Evolutionary conservation across 1,140 invertebrate species (phyloP).

Genomic region (Bombus ignitus): DNA sequence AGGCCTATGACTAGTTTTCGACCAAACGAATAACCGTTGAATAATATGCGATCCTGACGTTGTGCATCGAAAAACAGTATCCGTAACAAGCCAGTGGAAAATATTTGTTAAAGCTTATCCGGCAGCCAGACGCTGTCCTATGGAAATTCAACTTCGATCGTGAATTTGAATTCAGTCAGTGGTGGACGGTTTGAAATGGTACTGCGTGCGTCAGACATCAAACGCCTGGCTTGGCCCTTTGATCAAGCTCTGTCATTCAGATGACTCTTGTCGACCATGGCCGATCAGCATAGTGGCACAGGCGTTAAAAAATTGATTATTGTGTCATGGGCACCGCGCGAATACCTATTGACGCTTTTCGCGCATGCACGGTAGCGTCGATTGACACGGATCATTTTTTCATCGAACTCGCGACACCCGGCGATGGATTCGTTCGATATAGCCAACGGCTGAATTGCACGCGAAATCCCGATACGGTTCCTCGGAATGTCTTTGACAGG

Average conservation of each 20-base stretch:
- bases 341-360: slow-evolving; percentile 48
- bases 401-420: neutral
- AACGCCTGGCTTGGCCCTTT: slow-evolving; percentile 74
- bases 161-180: slow-evolving; percentile 65
- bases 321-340: slow-evolving; percentile 64
- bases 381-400: slow-evolving; percentile 29
- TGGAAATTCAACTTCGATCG: slow-evolving; percentile 65
- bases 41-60: neutral
- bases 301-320: slow-evolving; percentile 68
- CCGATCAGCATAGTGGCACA: slow-evolving; percentile 46
- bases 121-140: slow-evolving; percentile 43
- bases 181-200: slow-evolving; percentile 66
- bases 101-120: slow-evolving; percentile 52
- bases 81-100: neutral
- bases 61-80: neutral
- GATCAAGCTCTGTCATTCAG: slow-evolving; percentile 76
- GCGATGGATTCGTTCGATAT: neutral
- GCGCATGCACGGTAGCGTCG: slow-evolving; percentile 10
- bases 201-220: slow-evolving; percentile 76
- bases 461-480: neutral
- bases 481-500: neutral
- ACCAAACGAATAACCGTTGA: neutral
- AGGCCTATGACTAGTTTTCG: neutral
- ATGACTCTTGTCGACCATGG: slow-evolving; percentile 72
- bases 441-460: neutral